Percentiles rank a stretch among this genome's conserved stretches.
Conservation (phyloP, 2,888 invertebrate genomes). For the Dicycla oo region DNA sequence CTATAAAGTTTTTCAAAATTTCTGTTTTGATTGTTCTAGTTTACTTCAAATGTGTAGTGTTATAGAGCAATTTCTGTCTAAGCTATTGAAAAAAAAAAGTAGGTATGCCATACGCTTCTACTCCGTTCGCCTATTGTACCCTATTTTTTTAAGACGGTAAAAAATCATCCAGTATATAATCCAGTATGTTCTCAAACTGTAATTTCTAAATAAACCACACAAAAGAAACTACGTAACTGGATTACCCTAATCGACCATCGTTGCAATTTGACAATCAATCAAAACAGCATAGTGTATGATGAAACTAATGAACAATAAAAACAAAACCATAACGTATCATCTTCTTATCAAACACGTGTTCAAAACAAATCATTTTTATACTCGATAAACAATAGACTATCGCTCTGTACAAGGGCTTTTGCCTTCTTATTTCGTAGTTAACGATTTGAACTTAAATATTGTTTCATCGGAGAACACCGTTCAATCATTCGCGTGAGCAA, state of each 20-base stretch:
- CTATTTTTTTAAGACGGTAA: too few relatives aligned
- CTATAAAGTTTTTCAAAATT: not conserved
- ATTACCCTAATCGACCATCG: not conserved
- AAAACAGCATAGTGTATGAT: not conserved
- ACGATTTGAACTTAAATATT: conserved; percentile 79
- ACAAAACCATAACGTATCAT: not conserved
- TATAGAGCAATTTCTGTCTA: too few relatives aligned
- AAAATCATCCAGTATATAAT: too few relatives aligned
- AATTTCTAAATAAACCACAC: not conserved
- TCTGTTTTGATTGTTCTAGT: too few relatives aligned
- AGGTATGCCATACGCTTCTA: too few relatives aligned
- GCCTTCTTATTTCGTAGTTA: conserved; percentile 50
- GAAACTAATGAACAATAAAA: not conserved
- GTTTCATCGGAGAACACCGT: conserved; percentile 83
- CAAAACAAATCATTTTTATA: not conserved
- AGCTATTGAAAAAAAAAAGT: too few relatives aligned
- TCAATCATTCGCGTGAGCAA: conserved; percentile 89
- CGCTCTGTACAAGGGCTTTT: not conserved
- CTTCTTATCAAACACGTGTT: not conserved
- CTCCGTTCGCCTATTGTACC: too few relatives aligned
- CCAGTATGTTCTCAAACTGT: not conserved
- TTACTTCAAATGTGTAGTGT: too few relatives aligned
- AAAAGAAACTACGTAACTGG: not conserved
- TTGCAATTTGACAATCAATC: not conserved
- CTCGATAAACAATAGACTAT: not conserved